Base-by-base conservation (phyloP, 2,888 invertebrate genomes). In the Sepiola atlantica region DNA sequence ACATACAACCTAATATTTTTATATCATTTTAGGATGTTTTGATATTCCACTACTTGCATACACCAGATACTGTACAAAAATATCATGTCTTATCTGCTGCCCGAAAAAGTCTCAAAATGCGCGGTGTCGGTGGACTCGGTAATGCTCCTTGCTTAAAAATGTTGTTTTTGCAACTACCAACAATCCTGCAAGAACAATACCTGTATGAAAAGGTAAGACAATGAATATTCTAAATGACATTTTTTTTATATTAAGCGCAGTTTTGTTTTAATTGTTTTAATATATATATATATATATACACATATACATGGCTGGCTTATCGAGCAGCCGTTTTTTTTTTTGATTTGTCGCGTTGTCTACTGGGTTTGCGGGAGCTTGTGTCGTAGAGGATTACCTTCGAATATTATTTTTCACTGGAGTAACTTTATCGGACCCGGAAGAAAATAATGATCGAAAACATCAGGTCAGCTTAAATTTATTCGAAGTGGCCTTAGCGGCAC, bases 91-190 rank as follows among this genome's bases (percentile, higher is more conserved):
- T 98, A 92, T 98, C 98, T 12, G 97, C 97, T 0, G 98, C 98
- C 20, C 97, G 98, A 45, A 97, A 97, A 94, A 97, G 97, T 24
- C 97, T 98, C 61, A 97, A 98, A 95, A 97, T 97, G 95, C 97
- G 97, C 95, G 98, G 98, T 12, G 97, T 98, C 90, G 97, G 97
- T 92, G 98, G 98, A 16, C 97, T 98, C 35, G 97, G 98, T 95
- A 97, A 97, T 35, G 98, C 98, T 1, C 98, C 98, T 0, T 98
- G 98, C 95, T 97, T 98, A 95, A 97, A 96, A 55, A 96, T 95
- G 21, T 95, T 97, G 55, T 95, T 97, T 12, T 97, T 97, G 45
- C 96, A 97, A 92, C 96, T 98, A 91, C 98, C 98, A 0, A 97
- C 97, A 61, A 97, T 98, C 45, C 96, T 97, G 92, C 97, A 98